Base-by-base conservation (phyloP, 1,140 invertebrate genomes). In the Ridgeia piscesae region DNA sequence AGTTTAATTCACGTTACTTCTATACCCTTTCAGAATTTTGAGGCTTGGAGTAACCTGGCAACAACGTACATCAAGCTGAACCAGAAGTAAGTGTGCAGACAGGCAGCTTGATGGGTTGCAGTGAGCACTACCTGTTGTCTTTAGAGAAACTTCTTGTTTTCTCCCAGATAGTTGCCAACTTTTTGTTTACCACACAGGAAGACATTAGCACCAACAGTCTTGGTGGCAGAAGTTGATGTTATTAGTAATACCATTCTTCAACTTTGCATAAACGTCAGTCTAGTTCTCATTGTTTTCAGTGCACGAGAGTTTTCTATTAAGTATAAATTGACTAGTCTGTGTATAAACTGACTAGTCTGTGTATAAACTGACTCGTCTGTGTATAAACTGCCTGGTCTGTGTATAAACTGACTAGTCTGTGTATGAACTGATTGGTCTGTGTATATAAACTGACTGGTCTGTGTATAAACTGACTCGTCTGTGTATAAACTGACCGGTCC, bases 31-130 rank as follows among this genome's bases (percentile, higher is more conserved):
- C 88, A 98, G 96, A 97, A 98, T 93, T 99, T 98, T 95, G 98
- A 99, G 96, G 98, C 98, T 0, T 99, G 99, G 99, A 99, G 99
- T 96, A 99, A 99, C 96, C 96, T 99, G 91, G 98, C 98, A 21
- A 98, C 99, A 95, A 98, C 98, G 6, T 98, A 99, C 94, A 97
- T 99, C 11, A 98, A 98, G 94, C 96, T 98, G 91, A 97, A 98
- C 0, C 97, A 99, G 94, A 99, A 99, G 96, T 96, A 95, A 94
- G 95, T 94, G 58, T 17, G 17, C 58, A 77, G 58, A 31, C 58
- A 77, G 14, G 17, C 14, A 77, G 27, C 33, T 34, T 88, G n/a
- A 35, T 35, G 27, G 11, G 11, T 42, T 42, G 11, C 11, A 42
- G 42, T 42, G 42, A n/a, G n/a, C n/a, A n/a, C 11, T 42, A 33